phyloP scores from a whole-genome alignment of 2,113 vertebrate species.

The Sisor rabdophorus region DNA sequence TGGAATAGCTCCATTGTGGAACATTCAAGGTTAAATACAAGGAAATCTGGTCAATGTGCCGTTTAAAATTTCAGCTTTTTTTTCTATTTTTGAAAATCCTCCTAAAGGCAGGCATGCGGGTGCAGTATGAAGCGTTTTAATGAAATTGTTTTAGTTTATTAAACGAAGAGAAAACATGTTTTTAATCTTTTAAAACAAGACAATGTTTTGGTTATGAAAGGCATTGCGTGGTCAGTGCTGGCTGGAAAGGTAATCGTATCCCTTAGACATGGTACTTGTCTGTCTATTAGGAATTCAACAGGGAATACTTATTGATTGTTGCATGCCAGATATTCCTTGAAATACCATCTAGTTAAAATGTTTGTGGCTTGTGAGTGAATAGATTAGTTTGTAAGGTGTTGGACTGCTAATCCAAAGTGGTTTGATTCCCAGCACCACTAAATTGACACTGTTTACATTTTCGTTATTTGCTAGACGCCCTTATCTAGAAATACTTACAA shows the following conservation, averaged over 20 bases:
- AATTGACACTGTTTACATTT: too few species aligned
- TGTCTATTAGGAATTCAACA: slow-evolving; percentile 24
- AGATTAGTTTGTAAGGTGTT: too few species aligned
- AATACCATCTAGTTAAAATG: slow-evolving; percentile 33
- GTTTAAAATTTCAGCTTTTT: not conserved
- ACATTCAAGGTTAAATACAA: not conserved
- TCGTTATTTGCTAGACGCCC: too few species aligned
- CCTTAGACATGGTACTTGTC: slow-evolving; percentile 15
- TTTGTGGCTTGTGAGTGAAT: slow-evolving; percentile 38
- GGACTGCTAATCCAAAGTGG: too few species aligned
- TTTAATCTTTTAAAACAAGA: not conserved
- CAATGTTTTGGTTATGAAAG: not conserved
- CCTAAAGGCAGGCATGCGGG: not conserved
- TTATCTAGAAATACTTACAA: too few species aligned
- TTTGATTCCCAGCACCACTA: too few species aligned
- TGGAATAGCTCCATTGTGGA: not conserved
- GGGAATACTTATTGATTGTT: slow-evolving; percentile 37
- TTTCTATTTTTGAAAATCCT: not conserved
- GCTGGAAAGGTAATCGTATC: slow-evolving; percentile 14
- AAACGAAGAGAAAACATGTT: too few species aligned
- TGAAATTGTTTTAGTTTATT: too few species aligned
- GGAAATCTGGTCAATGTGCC: not conserved
- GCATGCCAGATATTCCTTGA: slow-evolving; percentile 36
- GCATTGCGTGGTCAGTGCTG: not conserved
- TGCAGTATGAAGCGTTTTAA: not conserved